These are phyloP conservation scores for Callospermophilus lateralis DNA, from an alignment of 2,113 vertebrate genomes.

Conservation along the genomic window DNA sequence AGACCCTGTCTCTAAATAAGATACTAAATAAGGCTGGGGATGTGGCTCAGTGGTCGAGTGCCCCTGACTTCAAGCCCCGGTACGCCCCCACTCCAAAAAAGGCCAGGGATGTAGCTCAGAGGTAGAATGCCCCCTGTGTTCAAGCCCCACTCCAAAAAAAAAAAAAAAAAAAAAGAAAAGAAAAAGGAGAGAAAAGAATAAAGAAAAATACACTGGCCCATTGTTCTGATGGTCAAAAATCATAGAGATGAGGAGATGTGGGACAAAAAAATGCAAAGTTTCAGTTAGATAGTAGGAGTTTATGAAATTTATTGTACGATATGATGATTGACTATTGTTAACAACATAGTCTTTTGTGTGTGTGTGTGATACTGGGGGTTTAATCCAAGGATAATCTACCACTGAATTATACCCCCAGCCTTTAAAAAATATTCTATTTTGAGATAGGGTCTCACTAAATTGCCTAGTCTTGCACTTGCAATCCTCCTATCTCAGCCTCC, in stretches of 20 bases:
- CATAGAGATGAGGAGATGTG: neutral
- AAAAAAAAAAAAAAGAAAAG: neutral
- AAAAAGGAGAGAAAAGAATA: neutral
- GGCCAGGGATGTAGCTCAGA: too few relatives aligned
- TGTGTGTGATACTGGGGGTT: neutral
- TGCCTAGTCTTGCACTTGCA: neutral
- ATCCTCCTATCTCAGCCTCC: neutral
- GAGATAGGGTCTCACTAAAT: neutral
- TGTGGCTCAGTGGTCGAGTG: too few relatives aligned
- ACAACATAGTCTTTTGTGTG: neutral
- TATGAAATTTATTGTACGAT: neutral
- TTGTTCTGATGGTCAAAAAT: constrained; percentile 33
- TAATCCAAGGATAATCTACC: neutral
- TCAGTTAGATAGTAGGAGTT: neutral
- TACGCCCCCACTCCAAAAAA: too few relatives aligned
- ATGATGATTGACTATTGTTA: neutral
- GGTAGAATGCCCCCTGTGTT: too few relatives aligned
- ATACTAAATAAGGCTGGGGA: too few relatives aligned
- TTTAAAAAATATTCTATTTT: neutral
- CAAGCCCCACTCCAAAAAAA: too few relatives aligned
- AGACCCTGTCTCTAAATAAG: too few relatives aligned
- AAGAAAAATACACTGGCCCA: neutral
- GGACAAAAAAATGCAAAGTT: neutral
- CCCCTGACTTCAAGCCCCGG: too few relatives aligned
- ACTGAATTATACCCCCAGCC: neutral